phyloP scores from a whole-genome alignment of 2,888 invertebrate genomes.

The Andrena flavipes region DNA sequence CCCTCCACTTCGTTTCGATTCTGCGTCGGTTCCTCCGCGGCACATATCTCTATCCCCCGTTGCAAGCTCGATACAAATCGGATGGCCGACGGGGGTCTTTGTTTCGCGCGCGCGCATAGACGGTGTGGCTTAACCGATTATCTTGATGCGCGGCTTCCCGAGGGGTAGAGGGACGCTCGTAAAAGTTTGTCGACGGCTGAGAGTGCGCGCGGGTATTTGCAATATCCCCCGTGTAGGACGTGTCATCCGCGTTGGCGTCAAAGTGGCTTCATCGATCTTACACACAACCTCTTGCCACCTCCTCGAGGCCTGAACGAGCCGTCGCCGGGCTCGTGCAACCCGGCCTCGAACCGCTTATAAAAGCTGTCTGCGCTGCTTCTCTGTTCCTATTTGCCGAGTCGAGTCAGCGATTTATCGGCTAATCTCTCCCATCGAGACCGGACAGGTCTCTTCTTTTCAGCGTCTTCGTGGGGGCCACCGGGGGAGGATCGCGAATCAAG shows the following conservation, averaged over 20 bases:
- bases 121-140: conserved; percentile 43
- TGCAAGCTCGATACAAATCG: conserved; percentile 21
- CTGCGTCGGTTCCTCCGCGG: not conserved
- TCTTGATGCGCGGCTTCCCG: conserved; percentile 36
- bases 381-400: conserved; percentile 48
- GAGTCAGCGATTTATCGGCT: conserved; percentile 56
- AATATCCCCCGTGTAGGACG: conserved; percentile 59
- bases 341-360: conserved; percentile 56
- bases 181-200: conserved; percentile 61
- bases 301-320: conserved; percentile 56
- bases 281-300: conserved; percentile 64
- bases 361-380: conserved; percentile 36
- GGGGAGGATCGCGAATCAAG: not conserved
- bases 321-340: conserved; percentile 28
- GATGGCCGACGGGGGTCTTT: conserved; percentile 20
- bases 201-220: conserved; percentile 61
- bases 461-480: not conserved
- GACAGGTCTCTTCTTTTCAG: conserved; percentile 35
- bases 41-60: not conserved
- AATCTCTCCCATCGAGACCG: conserved; percentile 42
- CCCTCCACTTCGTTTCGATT: not conserved
- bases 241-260: conserved; percentile 65
- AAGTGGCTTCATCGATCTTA: conserved; percentile 69
- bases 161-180: conserved; percentile 38
- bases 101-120: conserved; percentile 25